Conservation (phyloP, 1,140 invertebrate species). For the Dreissena rostriformis region DNA sequence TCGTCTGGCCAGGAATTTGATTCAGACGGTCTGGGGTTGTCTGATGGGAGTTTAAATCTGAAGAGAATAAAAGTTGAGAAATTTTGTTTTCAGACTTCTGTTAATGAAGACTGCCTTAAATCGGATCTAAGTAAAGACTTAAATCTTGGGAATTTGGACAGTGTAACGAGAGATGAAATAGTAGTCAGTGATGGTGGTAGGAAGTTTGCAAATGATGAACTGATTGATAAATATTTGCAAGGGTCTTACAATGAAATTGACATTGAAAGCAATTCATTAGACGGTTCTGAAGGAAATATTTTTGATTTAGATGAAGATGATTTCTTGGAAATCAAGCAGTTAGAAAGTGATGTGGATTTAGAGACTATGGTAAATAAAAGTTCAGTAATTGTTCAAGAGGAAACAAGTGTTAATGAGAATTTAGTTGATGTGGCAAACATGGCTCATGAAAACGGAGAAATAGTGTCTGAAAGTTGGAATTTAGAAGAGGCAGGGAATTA, state of each 20-base stretch:
- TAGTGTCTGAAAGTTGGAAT: not conserved
- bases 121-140: too few relatives aligned
- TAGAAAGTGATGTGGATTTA: conserved; percentile 52
- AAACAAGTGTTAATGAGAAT: conserved; percentile 32
- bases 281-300: conserved; percentile 48
- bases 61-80: not conserved
- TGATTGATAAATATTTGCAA: conserved; percentile 46
- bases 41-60: not conserved
- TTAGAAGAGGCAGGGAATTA: too few relatives aligned
- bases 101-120: too few relatives aligned
- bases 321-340: conserved; percentile 49
- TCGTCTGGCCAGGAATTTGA: not conserved
- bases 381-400: conserved; percentile 26
- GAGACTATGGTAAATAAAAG: conserved; percentile 51
- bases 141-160: not conserved
- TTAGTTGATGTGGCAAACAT: conserved; percentile 20
- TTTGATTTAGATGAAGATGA: conserved; percentile 54
- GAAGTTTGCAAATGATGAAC: conserved; percentile 26
- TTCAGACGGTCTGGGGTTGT: not conserved
- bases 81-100: not conserved
- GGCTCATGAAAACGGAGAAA: conserved; percentile 47
- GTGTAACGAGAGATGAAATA: not conserved
- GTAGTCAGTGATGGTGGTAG: conserved; percentile 2
- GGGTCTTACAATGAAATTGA: conserved; percentile 23
- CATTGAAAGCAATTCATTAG: conserved; percentile 40